Evolutionary conservation across 2,888 invertebrate genomes (phyloP).

Genomic region (Plusia festucae): DNA sequence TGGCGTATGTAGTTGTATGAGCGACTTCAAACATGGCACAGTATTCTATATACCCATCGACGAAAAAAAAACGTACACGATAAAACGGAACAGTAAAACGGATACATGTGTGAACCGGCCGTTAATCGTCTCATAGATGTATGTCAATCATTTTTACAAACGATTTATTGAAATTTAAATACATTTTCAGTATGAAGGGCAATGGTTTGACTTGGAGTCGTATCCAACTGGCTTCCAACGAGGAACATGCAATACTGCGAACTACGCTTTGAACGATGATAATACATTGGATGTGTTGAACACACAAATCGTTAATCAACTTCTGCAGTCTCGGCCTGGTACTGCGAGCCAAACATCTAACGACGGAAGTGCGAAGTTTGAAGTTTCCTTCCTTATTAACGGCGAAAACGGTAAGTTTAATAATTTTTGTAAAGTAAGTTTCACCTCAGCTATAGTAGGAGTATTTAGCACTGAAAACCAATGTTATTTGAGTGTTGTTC

Average conservation of each 20-base stretch:
- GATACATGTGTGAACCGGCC: too few relatives aligned
- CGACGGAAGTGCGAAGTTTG: constrained; percentile 74
- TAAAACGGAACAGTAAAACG: too few relatives aligned
- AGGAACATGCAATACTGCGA: constrained; percentile 76
- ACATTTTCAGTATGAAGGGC: constrained; percentile 70
- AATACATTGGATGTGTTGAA: constrained; percentile 71
- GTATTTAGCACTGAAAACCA: too few relatives aligned
- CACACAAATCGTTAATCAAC: constrained; percentile 74
- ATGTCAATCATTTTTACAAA: too few relatives aligned
- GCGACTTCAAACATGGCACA: too few relatives aligned
- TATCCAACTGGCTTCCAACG: constrained; percentile 78
- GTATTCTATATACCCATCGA: too few relatives aligned
- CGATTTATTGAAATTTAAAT: background rate
- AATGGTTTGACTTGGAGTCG: constrained; percentile 79
- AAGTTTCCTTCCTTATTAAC: constrained; percentile 71
- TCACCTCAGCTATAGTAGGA: too few relatives aligned
- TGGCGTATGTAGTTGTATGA: too few relatives aligned
- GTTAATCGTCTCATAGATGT: too few relatives aligned
- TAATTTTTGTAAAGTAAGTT: too few relatives aligned
- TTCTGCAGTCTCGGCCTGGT: constrained; percentile 70
- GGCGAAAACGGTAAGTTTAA: constrained; percentile 66
- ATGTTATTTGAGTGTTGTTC: too few relatives aligned
- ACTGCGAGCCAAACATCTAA: constrained; percentile 64
- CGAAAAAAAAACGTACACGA: too few relatives aligned
- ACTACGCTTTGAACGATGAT: constrained; percentile 63